Evolutionary conservation across 2,797 vertebrate genomes (phyloP).

Genomic region (Molossus molossus): DNA sequence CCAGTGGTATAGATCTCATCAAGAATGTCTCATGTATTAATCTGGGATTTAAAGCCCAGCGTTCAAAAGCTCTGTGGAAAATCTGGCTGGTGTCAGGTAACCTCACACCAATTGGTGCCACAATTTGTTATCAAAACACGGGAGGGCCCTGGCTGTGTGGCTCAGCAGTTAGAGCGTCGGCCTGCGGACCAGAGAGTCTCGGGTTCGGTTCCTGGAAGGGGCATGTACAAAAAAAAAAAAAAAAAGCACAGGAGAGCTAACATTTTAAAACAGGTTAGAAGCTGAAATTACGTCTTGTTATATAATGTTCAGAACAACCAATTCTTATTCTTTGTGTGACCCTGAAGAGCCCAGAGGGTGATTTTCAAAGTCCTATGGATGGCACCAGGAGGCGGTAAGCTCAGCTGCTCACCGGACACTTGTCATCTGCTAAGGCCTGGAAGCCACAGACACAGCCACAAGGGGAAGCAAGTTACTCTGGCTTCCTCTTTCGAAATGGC

Average conservation of each 20-base stretch:
- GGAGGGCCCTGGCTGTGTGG: background rate
- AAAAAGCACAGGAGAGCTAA: background rate
- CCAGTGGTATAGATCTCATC: background rate
- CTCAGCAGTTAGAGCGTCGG: no score
- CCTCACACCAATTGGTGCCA: background rate
- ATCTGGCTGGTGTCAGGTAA: background rate
- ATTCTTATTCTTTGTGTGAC: background rate
- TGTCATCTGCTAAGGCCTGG: background rate
- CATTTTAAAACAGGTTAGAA: conserved; percentile 42
- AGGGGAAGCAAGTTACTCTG: background rate
- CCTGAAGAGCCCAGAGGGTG: conserved; percentile 42
- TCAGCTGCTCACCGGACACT: conserved; percentile 3
- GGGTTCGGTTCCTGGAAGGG: no score
- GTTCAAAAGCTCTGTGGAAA: background rate
- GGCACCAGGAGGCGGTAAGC: background rate
- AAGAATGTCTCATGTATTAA: conserved; percentile 47
- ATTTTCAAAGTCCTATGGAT: background rate
- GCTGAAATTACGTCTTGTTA: conserved; percentile 18
- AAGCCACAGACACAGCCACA: background rate
- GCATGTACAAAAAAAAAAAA: no score
- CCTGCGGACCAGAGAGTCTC: no score
- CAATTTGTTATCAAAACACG: conserved; percentile 57
- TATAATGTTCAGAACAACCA: conserved; percentile 38
- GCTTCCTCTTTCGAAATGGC: background rate
- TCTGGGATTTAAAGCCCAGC: background rate